phyloP scores from a whole-genome alignment of 2,888 invertebrate species.

The Perithous albicinctus region DNA sequence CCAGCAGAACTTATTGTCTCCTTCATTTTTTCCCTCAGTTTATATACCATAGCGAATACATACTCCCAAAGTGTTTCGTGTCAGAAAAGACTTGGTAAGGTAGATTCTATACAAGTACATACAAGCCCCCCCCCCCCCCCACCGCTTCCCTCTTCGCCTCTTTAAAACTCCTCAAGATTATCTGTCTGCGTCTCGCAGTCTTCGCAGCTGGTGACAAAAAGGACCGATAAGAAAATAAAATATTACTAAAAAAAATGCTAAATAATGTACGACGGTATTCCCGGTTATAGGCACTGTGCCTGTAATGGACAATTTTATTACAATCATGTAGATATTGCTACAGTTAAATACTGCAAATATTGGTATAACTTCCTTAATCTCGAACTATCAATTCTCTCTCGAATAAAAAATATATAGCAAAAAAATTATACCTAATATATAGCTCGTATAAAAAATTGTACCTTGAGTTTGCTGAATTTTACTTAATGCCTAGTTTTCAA shows the following conservation, averaged over 20 bases:
- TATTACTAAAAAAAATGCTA: slow-evolving; percentile 24
- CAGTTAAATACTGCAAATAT: background rate
- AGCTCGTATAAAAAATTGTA: too few relatives aligned
- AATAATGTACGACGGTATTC: background rate
- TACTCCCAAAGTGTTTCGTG: slow-evolving; percentile 48
- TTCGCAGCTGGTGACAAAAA: slow-evolving; percentile 41
- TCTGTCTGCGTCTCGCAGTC: slow-evolving; percentile 51
- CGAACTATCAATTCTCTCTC: too few relatives aligned
- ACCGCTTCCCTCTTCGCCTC: too few relatives aligned
- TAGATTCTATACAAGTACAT: slow-evolving; percentile 33
- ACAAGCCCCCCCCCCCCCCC: slow-evolving; percentile 21
- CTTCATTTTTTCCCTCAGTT: slow-evolving; percentile 27
- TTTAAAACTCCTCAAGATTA: slow-evolving; percentile 60
- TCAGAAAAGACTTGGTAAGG: slow-evolving; percentile 34
- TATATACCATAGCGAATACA: background rate
- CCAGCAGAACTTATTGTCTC: slow-evolving; percentile 21
- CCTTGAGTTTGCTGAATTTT: too few relatives aligned
- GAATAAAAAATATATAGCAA: too few relatives aligned
- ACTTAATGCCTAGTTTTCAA: too few relatives aligned
- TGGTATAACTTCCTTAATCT: too few relatives aligned
- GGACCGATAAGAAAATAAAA: slow-evolving; percentile 15
- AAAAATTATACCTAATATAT: too few relatives aligned
- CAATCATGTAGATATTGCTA: background rate
- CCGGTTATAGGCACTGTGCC: background rate
- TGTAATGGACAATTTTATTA: background rate